phyloP scores from a whole-genome alignment of 2,113 vertebrate species.

The Sarotherodon lohbergeri region DNA sequence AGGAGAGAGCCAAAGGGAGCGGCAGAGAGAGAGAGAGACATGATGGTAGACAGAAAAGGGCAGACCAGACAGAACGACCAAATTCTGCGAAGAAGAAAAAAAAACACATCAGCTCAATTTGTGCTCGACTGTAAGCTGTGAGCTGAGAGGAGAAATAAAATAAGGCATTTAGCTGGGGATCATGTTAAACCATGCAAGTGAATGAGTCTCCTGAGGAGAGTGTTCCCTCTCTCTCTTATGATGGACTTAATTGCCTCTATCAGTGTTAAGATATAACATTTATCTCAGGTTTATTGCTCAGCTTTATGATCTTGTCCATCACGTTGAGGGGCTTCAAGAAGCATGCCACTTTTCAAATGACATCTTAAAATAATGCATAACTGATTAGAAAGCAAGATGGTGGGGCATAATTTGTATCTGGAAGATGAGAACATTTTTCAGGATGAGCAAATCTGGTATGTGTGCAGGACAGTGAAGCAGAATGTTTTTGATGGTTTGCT shows the following conservation, averaged over 20 bases:
- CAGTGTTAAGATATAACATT: slow-evolving; percentile 64
- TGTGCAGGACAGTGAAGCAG: neutral
- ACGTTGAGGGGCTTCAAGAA: slow-evolving; percentile 45
- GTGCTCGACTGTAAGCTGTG: slow-evolving; percentile 43
- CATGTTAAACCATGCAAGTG: slow-evolving; percentile 64
- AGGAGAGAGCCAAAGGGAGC: neutral
- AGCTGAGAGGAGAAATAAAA: slow-evolving; percentile 56
- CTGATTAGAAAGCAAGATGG: slow-evolving; percentile 19
- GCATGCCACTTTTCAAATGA: slow-evolving; percentile 39
- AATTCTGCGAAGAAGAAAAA: slow-evolving; percentile 17
- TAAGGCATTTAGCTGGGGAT: slow-evolving; percentile 58
- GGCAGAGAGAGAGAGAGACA: neutral
- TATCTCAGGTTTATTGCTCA: slow-evolving; percentile 63
- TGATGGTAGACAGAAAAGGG: slow-evolving; percentile 46
- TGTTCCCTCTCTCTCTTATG: slow-evolving; percentile 49
- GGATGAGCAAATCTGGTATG: slow-evolving; percentile 7
- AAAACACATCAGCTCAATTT: slow-evolving; percentile 43
- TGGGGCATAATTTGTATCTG: neutral
- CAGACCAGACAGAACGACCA: slow-evolving; percentile 48
- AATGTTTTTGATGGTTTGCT: slow-evolving; percentile 37
- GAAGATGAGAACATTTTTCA: neutral
- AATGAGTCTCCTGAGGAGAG: slow-evolving; percentile 62
- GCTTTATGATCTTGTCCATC: slow-evolving; percentile 64
- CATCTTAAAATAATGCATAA: slow-evolving; percentile 50
- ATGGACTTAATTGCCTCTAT: slow-evolving; percentile 73